Conservation (phyloP, 2,113 vertebrate species). For the Elgaria multicarinata region DNA sequence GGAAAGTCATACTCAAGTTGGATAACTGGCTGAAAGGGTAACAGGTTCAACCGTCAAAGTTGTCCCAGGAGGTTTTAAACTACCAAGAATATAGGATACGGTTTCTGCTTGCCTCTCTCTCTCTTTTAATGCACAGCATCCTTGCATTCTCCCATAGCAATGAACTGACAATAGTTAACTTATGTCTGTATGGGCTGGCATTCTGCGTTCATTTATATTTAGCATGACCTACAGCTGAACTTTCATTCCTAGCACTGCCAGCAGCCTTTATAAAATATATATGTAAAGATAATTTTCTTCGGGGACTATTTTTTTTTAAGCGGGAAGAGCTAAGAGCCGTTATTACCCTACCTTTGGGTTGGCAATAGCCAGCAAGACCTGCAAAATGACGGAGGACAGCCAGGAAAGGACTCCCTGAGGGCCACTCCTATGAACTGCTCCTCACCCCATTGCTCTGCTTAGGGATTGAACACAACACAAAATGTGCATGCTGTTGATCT, state of each 20-base stretch:
- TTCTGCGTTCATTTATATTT: not conserved
- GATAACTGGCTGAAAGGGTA: too few species aligned
- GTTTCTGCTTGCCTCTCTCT: not conserved
- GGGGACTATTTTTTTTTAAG: slow-evolving; percentile 4
- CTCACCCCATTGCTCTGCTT: not conserved
- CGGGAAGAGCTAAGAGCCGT: slow-evolving; percentile 1
- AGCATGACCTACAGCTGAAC: slow-evolving; percentile 40
- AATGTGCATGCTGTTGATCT: not conserved
- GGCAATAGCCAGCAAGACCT: rapidly evolving
- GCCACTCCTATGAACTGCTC: not conserved
- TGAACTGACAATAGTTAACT: not conserved
- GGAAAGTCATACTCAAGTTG: not conserved
- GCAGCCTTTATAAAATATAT: slow-evolving; percentile 28
- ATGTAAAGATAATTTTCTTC: slow-evolving; percentile 22
- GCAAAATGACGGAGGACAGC: not conserved
- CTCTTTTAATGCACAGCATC: too few species aligned
- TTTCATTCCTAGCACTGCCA: not conserved
- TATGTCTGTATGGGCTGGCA: not conserved
- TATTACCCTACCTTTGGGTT: not conserved
- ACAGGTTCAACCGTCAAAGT: not conserved
- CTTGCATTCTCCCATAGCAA: not conserved
- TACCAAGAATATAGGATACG: not conserved
- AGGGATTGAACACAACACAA: not conserved
- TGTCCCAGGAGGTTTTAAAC: not conserved
- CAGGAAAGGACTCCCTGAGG: not conserved